Percentiles rank a stretch among this genome's conserved stretches.
Conservation (phyloP, 2,797 vertebrate genomes). For the Thunnus albacares region DNA sequence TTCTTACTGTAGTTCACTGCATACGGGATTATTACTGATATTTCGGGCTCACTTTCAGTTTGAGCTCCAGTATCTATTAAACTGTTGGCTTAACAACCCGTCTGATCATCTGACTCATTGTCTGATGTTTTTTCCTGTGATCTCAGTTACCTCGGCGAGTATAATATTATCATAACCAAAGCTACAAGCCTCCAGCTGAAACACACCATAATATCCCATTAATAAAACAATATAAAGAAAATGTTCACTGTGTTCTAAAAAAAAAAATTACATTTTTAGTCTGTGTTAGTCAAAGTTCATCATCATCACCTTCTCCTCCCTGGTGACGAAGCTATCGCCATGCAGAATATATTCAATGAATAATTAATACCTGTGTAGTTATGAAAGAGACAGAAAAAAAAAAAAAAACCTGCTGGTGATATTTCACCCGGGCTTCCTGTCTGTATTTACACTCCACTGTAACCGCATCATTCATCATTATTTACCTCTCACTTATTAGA, state of each 20-base stretch:
- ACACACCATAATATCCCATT: not conserved
- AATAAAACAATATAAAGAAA: not conserved
- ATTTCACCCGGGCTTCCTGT: not conserved
- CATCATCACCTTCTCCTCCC: not conserved
- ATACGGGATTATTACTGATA: too few relatives aligned
- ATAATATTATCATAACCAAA: not conserved
- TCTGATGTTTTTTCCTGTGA: too few relatives aligned
- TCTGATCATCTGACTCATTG: too few relatives aligned
- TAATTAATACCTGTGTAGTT: slow-evolving; percentile 38
- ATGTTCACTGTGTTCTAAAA: not conserved
- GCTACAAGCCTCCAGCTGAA: not conserved
- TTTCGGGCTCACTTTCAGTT: too few relatives aligned
- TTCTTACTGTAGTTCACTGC: too few relatives aligned
- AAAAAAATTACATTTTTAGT: not conserved
- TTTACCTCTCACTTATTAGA: not conserved
- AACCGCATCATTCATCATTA: not conserved
- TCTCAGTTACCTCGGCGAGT: too few relatives aligned
- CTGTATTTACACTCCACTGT: not conserved
- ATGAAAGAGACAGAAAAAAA: slow-evolving; percentile 1
- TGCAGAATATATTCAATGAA: slow-evolving; percentile 37
- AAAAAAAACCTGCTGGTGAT: slow-evolving; percentile 3
- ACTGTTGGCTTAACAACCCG: too few relatives aligned
- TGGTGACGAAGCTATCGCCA: slow-evolving; percentile 1
- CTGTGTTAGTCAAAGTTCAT: not conserved
- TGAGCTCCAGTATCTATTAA: too few relatives aligned